Base-by-base conservation (phyloP, 2,888 invertebrate species). In the Tricholauxania praeusta region DNA sequence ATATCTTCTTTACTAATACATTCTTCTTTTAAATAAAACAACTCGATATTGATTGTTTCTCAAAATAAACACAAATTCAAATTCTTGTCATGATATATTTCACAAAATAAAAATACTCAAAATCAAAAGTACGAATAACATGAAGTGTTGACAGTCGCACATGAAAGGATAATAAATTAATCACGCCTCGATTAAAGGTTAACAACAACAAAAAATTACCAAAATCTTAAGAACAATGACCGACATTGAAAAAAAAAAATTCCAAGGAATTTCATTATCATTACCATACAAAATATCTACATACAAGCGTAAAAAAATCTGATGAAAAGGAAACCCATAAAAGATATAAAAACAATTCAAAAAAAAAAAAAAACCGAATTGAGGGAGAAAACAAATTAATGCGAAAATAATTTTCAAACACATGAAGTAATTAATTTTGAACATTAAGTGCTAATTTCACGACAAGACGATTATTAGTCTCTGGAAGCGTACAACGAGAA, bases 371-470 rank as follows among this genome's bases (percentile, higher is more conserved):
- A 19, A 7, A 48, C n/a, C 7, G 14, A 57, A 17, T n/a, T 10
- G 17, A 17, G 8, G 32, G 47, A n/a, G 63, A 0, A 8, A 47
- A 47, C 55, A 48, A 59, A 69, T 49, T 62, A 39, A 68, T 68
- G 69, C 62, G 60, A 62, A 52, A 51, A 69, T 60, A 62, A 69
- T 68, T 47, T 68, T 68, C 69, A 22, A 77, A 74, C 76, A 74
- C 60, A 73, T 71, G 76, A 72, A 66, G 75, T 77, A 79, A 79
- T 78, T 78, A 78, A 78, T 77, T 76, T 76, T 63, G n/a, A 77
- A 74, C 60, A 79, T 77, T 76, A 77, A 74, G 76, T 75, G 75
- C 78, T 77, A 79, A 79, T 76, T 78, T 78, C 72, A 73, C 70
- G 74, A 77, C 76, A 77, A 76, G 73, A 73, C 72, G 72, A 74